Conservation (phyloP, 1,140 invertebrate species). For the Drosophila kanapiae region DNA sequence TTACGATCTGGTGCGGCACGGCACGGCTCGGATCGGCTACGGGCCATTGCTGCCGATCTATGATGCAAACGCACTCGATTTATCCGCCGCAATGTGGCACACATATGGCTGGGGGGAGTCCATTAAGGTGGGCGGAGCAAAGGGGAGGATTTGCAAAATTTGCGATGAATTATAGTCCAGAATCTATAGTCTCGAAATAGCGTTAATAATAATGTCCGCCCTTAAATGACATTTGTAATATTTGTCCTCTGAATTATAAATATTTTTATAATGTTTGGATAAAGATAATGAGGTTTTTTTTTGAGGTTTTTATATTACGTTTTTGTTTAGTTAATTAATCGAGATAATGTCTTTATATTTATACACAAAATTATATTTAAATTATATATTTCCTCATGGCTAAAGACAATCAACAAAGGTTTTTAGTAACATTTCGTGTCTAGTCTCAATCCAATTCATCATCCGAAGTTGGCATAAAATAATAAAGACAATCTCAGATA, state of each 20-base stretch:
- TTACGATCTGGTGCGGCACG: conserved; percentile 67
- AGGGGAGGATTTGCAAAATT: not conserved
- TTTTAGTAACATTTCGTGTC: conserved; percentile 19
- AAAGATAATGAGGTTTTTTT: not conserved
- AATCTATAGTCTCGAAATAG: too few relatives aligned
- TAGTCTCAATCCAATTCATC: conserved; percentile 7
- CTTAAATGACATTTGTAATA: not conserved
- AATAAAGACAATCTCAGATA: conserved; percentile 1
- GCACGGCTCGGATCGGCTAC: conserved; percentile 38
- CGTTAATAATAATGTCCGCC: too few relatives aligned
- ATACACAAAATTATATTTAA: not conserved
- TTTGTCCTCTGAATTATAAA: too few relatives aligned
- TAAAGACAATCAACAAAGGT: not conserved
- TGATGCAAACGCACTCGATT: conserved; percentile 69
- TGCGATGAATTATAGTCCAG: not conserved
- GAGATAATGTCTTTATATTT: not conserved
- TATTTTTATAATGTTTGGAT: not conserved
- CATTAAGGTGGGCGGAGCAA: conserved; percentile 3
- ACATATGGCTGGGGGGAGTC: conserved; percentile 11
- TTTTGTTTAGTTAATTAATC: too few relatives aligned
- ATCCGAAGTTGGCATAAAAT: not conserved
- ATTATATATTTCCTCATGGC: not conserved
- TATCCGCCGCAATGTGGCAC: conserved; percentile 46
- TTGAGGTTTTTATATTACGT: too few relatives aligned
- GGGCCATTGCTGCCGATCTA: conserved; percentile 52